Percentiles rank a stretch among this genome's conserved stretches.
Evolutionary conservation across 1,140 invertebrate species (phyloP).

Genomic region (Gryllus bimaculatus): DNA sequence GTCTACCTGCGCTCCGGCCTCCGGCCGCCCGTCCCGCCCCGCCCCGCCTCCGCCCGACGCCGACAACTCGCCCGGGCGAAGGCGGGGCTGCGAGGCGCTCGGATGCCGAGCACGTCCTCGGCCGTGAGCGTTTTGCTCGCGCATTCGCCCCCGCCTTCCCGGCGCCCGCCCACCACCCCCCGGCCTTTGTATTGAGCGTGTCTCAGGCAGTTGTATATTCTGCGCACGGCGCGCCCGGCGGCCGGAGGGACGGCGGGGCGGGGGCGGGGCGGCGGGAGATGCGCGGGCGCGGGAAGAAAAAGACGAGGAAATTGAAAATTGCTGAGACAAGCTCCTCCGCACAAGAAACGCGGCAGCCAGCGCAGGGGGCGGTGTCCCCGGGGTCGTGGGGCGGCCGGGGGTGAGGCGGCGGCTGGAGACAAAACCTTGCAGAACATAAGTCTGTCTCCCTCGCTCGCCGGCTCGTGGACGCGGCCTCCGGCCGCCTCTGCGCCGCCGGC

Average conservation of each 20-base stretch:
- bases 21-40: background rate
- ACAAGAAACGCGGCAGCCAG: conserved; percentile 20
- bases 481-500: background rate
- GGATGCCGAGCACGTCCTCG: no score
- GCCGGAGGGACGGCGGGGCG: background rate
- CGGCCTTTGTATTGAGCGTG: conserved; percentile 16
- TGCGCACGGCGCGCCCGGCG: conserved; percentile 19
- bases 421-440: conserved; percentile 18
- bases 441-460: conserved; percentile 7
- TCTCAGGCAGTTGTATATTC: conserved; percentile 23
- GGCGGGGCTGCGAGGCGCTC: no score
- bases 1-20: background rate
- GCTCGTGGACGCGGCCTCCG: background rate
- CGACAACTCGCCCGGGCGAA: no score
- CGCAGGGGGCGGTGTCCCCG: no score
- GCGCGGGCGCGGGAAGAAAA: conserved; percentile 7
- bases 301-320: conserved; percentile 23
- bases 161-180: background rate
- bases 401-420: background rate
- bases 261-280: background rate
- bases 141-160: background rate
- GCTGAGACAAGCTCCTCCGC: conserved; percentile 19
- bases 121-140: no score
- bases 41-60: background rate
- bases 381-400: no score